A percentile compares a stretch with the other conserved stretches of the same genome.
phyloP scores from a whole-genome alignment of 2,888 invertebrate genomes.

The Ennomos quercinarius region DNA sequence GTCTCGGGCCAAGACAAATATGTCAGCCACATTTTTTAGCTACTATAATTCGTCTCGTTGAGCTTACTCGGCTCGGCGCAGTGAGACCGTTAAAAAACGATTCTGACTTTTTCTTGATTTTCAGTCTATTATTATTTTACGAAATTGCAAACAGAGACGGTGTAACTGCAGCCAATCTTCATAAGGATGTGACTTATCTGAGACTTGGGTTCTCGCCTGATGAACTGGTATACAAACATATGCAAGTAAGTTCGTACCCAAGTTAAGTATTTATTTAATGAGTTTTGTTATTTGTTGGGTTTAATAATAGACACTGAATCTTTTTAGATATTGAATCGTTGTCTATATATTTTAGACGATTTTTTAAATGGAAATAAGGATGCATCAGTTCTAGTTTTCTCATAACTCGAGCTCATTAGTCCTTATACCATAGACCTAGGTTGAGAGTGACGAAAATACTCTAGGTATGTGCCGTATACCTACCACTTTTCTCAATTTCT shows the following conservation, averaged over 20 bases:
- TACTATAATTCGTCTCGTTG: conserved; percentile 71
- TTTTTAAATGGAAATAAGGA: no score
- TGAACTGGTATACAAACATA: conserved; percentile 30
- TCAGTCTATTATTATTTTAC: conserved; percentile 34
- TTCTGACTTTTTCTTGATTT: conserved; percentile 45
- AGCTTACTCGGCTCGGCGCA: conserved; percentile 65
- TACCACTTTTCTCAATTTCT: no score
- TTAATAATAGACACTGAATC: no score
- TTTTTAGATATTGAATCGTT: no score
- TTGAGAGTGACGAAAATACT: no score
- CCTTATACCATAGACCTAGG: no score
- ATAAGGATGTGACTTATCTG: conserved; percentile 25
- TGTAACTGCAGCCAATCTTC: conserved; percentile 36
- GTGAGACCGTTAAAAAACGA: conserved; percentile 56
- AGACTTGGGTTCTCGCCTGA: conserved; percentile 28
- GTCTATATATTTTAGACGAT: no score
- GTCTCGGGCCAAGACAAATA: conserved; percentile 79
- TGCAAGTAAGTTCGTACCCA: neutral
- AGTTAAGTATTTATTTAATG: neutral
- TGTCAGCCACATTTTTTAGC: conserved; percentile 75
- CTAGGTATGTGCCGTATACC: no score
- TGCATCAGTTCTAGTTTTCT: no score
- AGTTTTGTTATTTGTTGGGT: neutral
- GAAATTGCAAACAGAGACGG: conserved; percentile 18
- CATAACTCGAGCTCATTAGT: no score